Percentiles rank a stretch among this genome's conserved stretches.
Evolutionary conservation across 2,888 invertebrate species (phyloP).

Genomic region (Machimus atricapillus): DNA sequence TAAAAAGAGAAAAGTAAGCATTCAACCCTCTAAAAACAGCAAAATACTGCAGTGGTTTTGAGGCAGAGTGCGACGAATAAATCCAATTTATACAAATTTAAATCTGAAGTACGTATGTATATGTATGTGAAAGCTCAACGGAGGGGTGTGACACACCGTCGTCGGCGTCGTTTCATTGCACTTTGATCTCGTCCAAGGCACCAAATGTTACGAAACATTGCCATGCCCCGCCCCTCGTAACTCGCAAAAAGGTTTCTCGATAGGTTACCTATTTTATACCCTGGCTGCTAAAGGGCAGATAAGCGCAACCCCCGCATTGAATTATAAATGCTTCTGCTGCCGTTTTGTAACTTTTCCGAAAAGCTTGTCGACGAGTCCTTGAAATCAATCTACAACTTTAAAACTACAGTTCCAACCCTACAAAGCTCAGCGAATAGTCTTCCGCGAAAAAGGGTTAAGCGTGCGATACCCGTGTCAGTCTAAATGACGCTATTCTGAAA

Average conservation of each 20-base stretch:
- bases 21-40: neutral
- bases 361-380: neutral
- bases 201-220: neutral
- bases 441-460: neutral
- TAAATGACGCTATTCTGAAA: neutral
- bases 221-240: neutral
- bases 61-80: neutral
- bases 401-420: neutral
- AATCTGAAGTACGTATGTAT: neutral
- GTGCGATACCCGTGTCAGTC: neutral
- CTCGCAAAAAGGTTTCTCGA: neutral
- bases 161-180: neutral
- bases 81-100: neutral
- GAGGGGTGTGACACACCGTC: neutral
- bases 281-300: neutral
- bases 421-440: neutral
- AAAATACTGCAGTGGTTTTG: neutral
- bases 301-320: neutral
- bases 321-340: neutral
- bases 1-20: neutral
- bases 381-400: slow-evolving; percentile 2
- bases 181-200: neutral
- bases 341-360: neutral
- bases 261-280: neutral
- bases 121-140: neutral